Base-by-base conservation (phyloP, 1,140 invertebrate species). In the Eciton burchellii region DNA sequence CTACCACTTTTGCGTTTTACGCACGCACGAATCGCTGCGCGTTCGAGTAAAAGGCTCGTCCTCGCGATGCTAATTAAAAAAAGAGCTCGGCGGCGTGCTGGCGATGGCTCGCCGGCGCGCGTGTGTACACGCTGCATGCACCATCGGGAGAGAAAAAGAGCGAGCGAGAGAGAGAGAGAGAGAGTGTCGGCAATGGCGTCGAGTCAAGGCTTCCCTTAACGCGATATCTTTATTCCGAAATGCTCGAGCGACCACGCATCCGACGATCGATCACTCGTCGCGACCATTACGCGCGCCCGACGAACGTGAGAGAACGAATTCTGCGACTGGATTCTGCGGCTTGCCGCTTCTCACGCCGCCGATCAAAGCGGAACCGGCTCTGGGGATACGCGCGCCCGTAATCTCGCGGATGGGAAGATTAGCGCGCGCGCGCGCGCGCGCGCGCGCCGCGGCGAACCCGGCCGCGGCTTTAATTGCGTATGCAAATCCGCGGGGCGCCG, bases 401-500 rank as follows among this genome's bases (percentile, higher is more conserved):
- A 79, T 70, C 56, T 70, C 74, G 49, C 63, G 52, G 49, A 79
- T 45, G 74, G 63, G 9, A 43, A 19, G 21, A 43, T 14, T 11
- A 14, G 49, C 43, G 9, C 26, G 47, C 63, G 29, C 52, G 8
- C n/a, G 43, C 49, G 26, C 59, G 21, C n/a, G 43, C 84, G 63
- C n/a, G 54, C 57, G 59, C 14, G 65, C 63, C 35, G 29, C 47
- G 65, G 35, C n/a, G 11, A 68, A 77, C 74, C 72, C 54, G 62
- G 54, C 9, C 59, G 62, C 21, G 56, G 72, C 29, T 87, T 87
- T 87, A 88, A 87, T 88, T 88, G 82, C 73, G 41, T 82, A 88
- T 89, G 89, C 85, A 90, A 89, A 89, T 90, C 73, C 19, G 12
- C 12, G 47, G 14, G 1, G 66, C 29, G 29, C 29, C 79, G 41